Conservation (phyloP, 2,797 vertebrate species). For the Phalloptychus januarius region DNA sequence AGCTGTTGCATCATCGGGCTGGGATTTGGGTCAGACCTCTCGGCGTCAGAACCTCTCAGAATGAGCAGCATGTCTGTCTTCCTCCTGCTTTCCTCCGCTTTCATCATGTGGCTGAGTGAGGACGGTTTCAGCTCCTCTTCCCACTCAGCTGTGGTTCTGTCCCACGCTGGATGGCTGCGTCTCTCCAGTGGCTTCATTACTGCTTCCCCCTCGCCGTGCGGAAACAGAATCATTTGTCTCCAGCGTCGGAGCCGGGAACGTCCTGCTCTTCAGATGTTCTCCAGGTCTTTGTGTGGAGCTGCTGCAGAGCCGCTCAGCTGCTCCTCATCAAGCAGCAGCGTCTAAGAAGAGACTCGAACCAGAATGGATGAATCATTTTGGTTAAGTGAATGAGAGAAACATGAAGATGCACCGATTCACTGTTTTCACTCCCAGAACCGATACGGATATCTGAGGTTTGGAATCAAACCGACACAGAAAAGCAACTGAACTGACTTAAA, state of each 20-base stretch:
- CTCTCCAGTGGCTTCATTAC: slow-evolving; percentile 66
- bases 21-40: slow-evolving; percentile 25
- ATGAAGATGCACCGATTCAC: no score
- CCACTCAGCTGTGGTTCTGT: slow-evolving; percentile 38
- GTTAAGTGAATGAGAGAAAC: not conserved
- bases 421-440: no score
- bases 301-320: not conserved
- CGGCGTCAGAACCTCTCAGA: slow-evolving; percentile 30
- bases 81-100: slow-evolving; percentile 39
- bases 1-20: slow-evolving; percentile 34
- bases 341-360: not conserved
- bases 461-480: no score
- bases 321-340: not conserved
- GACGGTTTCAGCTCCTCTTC: slow-evolving; percentile 32
- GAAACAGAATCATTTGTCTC: slow-evolving; percentile 52
- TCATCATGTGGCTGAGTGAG: slow-evolving; percentile 49
- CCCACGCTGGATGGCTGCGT: not conserved
- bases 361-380: not conserved
- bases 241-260: slow-evolving; percentile 11
- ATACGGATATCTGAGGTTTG: no score
- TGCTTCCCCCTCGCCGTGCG: slow-evolving; percentile 57
- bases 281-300: not conserved
- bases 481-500: no score
- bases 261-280: not conserved
- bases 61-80: slow-evolving; percentile 19